A percentile compares a stretch with the other conserved stretches of the same genome.
phyloP scores from a whole-genome alignment of 2,888 invertebrate species.

The Eremobia ochroleuca region DNA sequence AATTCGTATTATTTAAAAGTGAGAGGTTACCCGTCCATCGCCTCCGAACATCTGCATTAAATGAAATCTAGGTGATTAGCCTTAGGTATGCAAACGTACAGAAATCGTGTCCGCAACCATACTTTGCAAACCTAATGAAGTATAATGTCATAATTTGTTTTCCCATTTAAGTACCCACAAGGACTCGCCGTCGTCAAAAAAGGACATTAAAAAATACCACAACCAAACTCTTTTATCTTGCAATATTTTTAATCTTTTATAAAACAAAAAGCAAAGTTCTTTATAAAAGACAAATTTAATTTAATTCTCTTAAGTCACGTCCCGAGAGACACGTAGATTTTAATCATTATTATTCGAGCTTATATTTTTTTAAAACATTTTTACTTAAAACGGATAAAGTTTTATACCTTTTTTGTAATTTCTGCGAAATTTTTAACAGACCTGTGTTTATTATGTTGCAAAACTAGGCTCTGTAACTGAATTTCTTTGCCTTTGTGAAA shows the following conservation, averaged over 20 bases:
- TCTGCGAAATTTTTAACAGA: slow-evolving; percentile 65
- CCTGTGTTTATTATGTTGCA: slow-evolving; percentile 61
- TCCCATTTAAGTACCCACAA: slow-evolving; percentile 46
- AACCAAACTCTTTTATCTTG: slow-evolving; percentile 49
- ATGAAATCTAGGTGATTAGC: slow-evolving; percentile 24
- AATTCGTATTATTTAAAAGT: too few relatives aligned
- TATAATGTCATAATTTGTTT: slow-evolving; percentile 49
- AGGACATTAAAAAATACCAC: slow-evolving; percentile 44
- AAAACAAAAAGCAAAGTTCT: slow-evolving; percentile 60
- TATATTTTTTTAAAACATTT: slow-evolving; percentile 46
- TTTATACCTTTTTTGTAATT: slow-evolving; percentile 60
- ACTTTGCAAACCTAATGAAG: slow-evolving; percentile 47
- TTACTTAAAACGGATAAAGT: slow-evolving; percentile 46
- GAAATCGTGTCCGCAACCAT: slow-evolving; percentile 12
- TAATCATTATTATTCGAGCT: slow-evolving; percentile 65
- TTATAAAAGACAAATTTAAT: slow-evolving; percentile 68
- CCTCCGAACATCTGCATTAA: slow-evolving; percentile 12
- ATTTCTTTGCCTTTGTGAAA: slow-evolving; percentile 64
- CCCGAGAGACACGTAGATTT: slow-evolving; percentile 65
- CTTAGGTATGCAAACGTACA: slow-evolving; percentile 10
- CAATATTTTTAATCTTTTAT: slow-evolving; percentile 65
- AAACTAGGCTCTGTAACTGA: slow-evolving; percentile 52
- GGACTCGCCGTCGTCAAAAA: slow-evolving; percentile 29
- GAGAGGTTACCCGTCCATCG: slow-evolving; percentile 5
- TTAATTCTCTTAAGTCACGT: slow-evolving; percentile 68